Evolutionary conservation across 1,140 invertebrate species (phyloP), one percentile per base, ranked within the genome.

Genomic region (Trigoniulus corallinus): DNA sequence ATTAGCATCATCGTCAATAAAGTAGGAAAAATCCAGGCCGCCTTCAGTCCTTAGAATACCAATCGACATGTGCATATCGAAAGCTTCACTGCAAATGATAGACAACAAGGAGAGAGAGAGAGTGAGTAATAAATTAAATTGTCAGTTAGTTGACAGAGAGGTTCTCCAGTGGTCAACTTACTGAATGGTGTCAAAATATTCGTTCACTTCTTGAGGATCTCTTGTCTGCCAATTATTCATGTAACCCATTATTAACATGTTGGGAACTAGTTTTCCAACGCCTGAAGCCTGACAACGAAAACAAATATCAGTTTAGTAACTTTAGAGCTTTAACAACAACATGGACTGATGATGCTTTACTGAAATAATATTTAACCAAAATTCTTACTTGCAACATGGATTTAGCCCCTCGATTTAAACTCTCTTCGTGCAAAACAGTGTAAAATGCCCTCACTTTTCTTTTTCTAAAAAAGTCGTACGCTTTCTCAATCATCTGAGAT

Each of bases 241-340:
- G 54, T 63, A 74, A 20, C 72, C 72, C 77, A 93, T 78, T 53
- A 94, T 64, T 1, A 94, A 63, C 53, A 93, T 86, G 61, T 94
- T 94, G 0, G 89, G 88, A 57, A 75, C 77, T 52, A 94, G 70
- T 71, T 93, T 94, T 1, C 89, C 88, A 45, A 94, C 73, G 12
- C 89, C 89, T 21, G 78, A 78, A 0, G 81, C 79, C 72, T 88
- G 39, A 13, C 7, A 10, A n/a, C n/a, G n/a, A n/a, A n/a, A n/a
- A n/a, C n/a, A n/a, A n/a, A n/a, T n/a, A n/a, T n/a, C n/a, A n/a
- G n/a, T n/a, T n/a, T n/a, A n/a, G n/a, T n/a, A n/a, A n/a, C n/a
- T 48, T 48, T 48, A 34, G 13, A 29, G 37, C 56, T 60, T 18
- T n/a, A 56, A 51, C 42, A 50, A 46, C 3, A 47, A 40, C 23